Evolutionary conservation across 1,140 invertebrate genomes (phyloP), one percentile per base, ranked within the genome.

Genomic region (Solenopsis fugax): DNA sequence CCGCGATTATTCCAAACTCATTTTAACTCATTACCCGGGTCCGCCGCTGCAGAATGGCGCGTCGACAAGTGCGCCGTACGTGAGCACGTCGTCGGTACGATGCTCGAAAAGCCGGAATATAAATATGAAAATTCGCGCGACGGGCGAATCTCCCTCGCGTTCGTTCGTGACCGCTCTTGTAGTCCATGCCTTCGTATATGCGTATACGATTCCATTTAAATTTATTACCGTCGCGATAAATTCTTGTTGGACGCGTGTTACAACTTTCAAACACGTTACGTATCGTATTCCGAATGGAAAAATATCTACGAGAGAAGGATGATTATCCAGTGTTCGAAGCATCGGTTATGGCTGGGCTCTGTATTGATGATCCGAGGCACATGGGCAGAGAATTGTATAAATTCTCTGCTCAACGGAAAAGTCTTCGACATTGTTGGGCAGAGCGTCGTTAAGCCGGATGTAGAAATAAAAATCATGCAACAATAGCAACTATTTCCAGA

Each of bases 1-100:
- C 80, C 89, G 89, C 92, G 90, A 93, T 93, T 93, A 93, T 92
- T 93, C 89, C 87, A 92, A 93, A 93, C 93, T 94, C 92, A 92
- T 92, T 93, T 92, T 91, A 93, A 91, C 92, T 93, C 90, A 93
- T 93, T 94, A 92, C 91, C 87, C 91, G 72, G 84, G 82, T 87
- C 88, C 86, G 76, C 78, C 73, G 77, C 48, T 69, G 86, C 85
- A 91, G 87, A 91, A 91, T 91, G 90, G 88, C 81, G 86, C 41
- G 80, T 73, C 88, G 89, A 80, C 89, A 87, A 90, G 85, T 89
- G 88, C 52, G 89, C 73, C 52, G 58, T 69, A 86, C 77, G 65
- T 60, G 65, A 73, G 41, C 72, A 50, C 21, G 24, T 29, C 34
- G 21, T 29, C 34, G 21, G 37, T 16, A 16, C 18, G n/a, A 58